phyloP scores from a whole-genome alignment of 2,797 vertebrate species.

The Poecilia velifera region DNA sequence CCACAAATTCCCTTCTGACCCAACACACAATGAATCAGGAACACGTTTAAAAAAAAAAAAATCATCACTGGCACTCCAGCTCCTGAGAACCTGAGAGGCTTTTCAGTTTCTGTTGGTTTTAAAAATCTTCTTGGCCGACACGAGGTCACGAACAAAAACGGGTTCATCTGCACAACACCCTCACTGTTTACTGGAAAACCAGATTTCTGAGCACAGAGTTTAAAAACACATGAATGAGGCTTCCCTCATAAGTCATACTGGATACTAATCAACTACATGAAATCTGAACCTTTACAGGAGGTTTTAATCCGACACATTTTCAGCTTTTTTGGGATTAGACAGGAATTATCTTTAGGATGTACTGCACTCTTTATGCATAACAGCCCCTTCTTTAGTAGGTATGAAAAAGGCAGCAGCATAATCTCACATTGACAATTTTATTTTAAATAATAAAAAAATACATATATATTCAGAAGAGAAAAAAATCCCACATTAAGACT shows the following conservation, averaged over 20 bases:
- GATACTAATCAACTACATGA: not conserved
- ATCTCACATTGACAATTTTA: not conserved
- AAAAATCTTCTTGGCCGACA: not conserved
- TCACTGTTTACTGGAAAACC: not conserved
- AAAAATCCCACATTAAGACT: not conserved
- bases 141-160: not conserved
- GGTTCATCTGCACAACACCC: not conserved
- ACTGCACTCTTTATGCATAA: not conserved
- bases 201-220: not conserved
- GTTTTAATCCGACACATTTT: not conserved
- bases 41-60: slow-evolving; percentile 25
- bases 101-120: slow-evolving; percentile 26
- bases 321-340: not conserved
- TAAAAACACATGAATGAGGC: not conserved
- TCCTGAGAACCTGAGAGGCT: slow-evolving; percentile 32
- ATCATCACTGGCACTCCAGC: slow-evolving; percentile 19
- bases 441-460: not conserved
- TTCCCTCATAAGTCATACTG: not conserved
- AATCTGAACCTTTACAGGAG: not conserved
- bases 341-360: not conserved
- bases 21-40: slow-evolving; percentile 16
- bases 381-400: not conserved
- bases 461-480: not conserved
- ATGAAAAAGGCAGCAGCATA: not conserved
- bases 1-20: slow-evolving; percentile 26